Evolutionary conservation across 2,113 vertebrate species (phyloP), one percentile per base, ranked within the genome.

Genomic region (Polypterus bichir): DNA sequence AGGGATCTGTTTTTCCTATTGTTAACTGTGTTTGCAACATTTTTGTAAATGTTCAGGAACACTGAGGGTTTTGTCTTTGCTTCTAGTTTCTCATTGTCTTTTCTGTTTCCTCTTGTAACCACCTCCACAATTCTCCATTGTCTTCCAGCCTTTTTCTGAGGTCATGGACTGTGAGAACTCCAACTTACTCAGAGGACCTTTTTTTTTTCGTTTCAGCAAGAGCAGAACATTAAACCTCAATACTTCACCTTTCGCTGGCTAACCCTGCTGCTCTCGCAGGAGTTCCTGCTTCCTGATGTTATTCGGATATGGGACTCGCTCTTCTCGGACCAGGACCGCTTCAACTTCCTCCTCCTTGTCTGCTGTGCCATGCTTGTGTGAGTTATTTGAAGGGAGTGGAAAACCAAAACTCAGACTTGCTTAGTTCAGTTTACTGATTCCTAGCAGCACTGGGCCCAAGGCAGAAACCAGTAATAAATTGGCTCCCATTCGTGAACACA

Each of bases 161-260:
- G 27, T 27, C 27, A 27, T 27, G 27, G 27, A 27, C 27, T 27
- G 27, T 27, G 27, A 27, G 27, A 27, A 27, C 27, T 27, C 27
- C 27, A 27, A 27, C 27, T 27, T 2, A 27, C 27, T 27, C 27
- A 27, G 27, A 2, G 27, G 27, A 47, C 67, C 55, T 76, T 65
- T 64, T 62, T 61, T 79, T 60, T 73, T 74, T 64, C 62, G 1
- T 59, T 53, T 61, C 83, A 98, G 96, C 92, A 93, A 80, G 96
- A 99, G 74, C 93, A 98, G 82, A 97, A 92, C 76, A 98, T 99
- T 83, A 96, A 93, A 75, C 96, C 94, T 0, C 96, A 98, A 83
- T 99, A 97, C 73, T 99, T 99, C 59, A 92, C 94, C 62, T 99
- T 99, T 83, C 96, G 94, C 72, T 99, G 96, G 96, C 80, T 99